These are phyloP conservation scores for Sabellastarte sp. DNA, from an alignment of 2,888 invertebrate genomes.

Conservation along the genomic window DNA sequence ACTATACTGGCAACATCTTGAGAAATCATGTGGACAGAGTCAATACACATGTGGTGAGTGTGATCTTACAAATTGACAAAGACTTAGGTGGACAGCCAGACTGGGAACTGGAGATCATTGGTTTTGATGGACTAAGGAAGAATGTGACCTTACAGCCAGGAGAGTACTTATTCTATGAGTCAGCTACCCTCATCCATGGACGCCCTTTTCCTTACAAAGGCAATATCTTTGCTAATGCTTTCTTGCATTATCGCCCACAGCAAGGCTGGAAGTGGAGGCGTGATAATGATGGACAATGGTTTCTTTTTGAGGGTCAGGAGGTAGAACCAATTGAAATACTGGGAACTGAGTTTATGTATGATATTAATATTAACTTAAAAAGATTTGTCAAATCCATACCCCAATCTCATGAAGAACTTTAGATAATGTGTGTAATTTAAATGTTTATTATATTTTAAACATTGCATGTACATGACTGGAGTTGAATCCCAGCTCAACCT, in stretches of 20 bases:
- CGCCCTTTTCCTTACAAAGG: conserved; percentile 1
- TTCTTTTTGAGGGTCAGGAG: neutral
- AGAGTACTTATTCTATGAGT: neutral
- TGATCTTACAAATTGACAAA: conserved; percentile 1
- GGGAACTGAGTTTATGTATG: too few species aligned
- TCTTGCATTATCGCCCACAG: neutral
- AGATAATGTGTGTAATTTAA: too few species aligned
- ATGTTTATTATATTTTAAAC: too few species aligned
- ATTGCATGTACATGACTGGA: too few species aligned
- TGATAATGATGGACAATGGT: neutral
- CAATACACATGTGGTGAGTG: neutral
- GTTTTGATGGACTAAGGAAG: neutral
- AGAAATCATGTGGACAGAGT: conserved; percentile 5
- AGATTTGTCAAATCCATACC: too few species aligned
- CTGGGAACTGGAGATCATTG: conserved; percentile 1
- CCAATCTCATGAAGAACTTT: too few species aligned
- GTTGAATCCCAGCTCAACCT: too few species aligned
- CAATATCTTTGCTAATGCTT: conserved; percentile 1
- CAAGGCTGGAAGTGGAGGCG: neutral
- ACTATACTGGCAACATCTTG: neutral
- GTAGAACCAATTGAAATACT: neutral
- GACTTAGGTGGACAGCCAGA: neutral
- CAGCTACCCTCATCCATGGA: neutral
- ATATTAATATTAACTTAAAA: too few species aligned
- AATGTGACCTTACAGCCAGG: neutral